These are phyloP conservation scores for Thunnus thynnus DNA, from an alignment of 2,113 vertebrate genomes.

Conservation along the genomic window DNA sequence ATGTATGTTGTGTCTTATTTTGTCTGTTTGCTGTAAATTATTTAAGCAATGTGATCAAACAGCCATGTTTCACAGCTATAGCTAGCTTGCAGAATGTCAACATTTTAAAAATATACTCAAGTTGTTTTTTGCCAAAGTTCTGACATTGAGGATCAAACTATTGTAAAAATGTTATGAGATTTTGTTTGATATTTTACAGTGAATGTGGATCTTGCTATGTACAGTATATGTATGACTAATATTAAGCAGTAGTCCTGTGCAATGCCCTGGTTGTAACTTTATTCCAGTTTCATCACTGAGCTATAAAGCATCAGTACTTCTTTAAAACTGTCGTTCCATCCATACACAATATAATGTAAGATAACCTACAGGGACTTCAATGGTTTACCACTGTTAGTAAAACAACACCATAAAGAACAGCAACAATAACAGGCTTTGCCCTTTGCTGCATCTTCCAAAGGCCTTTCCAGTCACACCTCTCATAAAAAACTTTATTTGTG, in stretches of 20 bases:
- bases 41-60: not conserved
- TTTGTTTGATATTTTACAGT: not conserved
- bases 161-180: not conserved
- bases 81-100: not conserved
- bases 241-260: not conserved
- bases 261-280: not conserved
- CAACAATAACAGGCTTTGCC: slow-evolving; percentile 46
- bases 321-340: slow-evolving; percentile 10
- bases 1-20: not conserved
- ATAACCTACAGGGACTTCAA: slow-evolving; percentile 15
- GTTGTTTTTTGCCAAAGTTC: too few species aligned
- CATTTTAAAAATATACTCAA: not conserved
- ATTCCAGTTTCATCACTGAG: not conserved
- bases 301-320: not conserved
- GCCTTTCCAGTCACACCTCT: slow-evolving; percentile 45
- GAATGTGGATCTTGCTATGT: not conserved
- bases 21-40: slow-evolving; percentile 16
- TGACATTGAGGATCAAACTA: not conserved
- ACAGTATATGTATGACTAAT: not conserved
- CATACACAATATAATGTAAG: not conserved
- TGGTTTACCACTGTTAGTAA: slow-evolving; percentile 48
- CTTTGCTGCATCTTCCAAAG: slow-evolving; percentile 31
- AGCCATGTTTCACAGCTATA: not conserved
- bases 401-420: slow-evolving; percentile 43
- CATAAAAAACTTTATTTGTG: slow-evolving; percentile 71